phyloP scores from a whole-genome alignment of 2,888 invertebrate species.

The Tortricodes alternella region DNA sequence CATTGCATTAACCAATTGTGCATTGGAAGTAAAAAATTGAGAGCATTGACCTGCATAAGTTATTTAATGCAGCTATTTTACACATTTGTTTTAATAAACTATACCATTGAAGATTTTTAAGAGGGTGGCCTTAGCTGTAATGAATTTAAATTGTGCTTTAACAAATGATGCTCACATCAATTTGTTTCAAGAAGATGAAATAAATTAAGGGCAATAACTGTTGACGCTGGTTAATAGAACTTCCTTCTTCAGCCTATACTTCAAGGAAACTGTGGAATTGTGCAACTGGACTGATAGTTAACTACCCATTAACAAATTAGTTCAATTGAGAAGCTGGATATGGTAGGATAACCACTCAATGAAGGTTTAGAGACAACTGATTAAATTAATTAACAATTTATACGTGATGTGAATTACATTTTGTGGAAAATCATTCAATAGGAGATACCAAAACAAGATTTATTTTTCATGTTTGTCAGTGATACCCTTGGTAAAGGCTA shows the following conservation, averaged over 20 bases:
- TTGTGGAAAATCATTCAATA: no score
- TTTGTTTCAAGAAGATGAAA: conserved; percentile 20
- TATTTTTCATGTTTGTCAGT: no score
- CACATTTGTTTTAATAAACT: neutral
- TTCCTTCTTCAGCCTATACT: conserved; percentile 65
- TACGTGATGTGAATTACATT: no score
- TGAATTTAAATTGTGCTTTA: conserved; percentile 16
- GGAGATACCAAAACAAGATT: no score
- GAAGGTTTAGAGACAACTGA: no score
- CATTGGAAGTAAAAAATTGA: conserved; percentile 45
- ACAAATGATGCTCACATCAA: conserved; percentile 15
- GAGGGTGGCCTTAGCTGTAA: conserved; percentile 1
- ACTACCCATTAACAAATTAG: neutral
- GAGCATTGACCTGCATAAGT: conserved; percentile 48
- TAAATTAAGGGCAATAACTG: conserved; percentile 76
- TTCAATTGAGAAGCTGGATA: neutral
- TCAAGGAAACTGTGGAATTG: conserved; percentile 31
- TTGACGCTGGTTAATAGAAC: conserved; percentile 70
- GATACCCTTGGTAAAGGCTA: no score
- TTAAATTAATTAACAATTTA: no score
- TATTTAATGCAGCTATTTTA: conserved; percentile 6
- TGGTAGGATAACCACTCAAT: no score
- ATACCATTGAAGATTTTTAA: neutral
- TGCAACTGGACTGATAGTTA: neutral
- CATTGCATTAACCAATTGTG: conserved; percentile 47